phyloP scores from a whole-genome alignment of 2,797 vertebrate species.

The Coranthus polyacanthus region DNA sequence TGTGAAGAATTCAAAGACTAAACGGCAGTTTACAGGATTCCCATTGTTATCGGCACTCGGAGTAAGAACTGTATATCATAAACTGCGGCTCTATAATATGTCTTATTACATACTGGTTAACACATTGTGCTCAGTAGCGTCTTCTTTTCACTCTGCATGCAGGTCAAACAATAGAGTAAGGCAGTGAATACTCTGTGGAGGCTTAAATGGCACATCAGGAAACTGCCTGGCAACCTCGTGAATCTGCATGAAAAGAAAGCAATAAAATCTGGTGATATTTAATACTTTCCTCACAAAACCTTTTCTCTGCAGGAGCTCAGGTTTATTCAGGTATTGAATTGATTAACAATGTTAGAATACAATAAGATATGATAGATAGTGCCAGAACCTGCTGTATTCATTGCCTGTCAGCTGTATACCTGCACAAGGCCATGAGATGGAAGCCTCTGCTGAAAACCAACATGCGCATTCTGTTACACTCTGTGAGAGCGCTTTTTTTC shows the following conservation, averaged over 20 bases:
- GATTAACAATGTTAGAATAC: conserved; percentile 72
- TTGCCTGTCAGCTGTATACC: conserved; percentile 40
- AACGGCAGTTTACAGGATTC: background rate
- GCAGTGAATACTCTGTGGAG: conserved; percentile 29
- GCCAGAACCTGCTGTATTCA: conserved; percentile 49
- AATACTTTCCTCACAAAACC: conserved; percentile 68
- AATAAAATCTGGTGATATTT: conserved; percentile 75
- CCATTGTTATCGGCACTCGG: too few relatives aligned
- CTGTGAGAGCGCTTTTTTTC: too few relatives aligned
- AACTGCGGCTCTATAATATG: too few relatives aligned
- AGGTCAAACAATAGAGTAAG: conserved; percentile 34
- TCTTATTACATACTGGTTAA: conserved; percentile 24
- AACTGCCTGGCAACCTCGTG: conserved; percentile 48
- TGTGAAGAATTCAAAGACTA: background rate
- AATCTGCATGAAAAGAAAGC: conserved; percentile 63
- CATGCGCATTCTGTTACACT: conserved; percentile 26
- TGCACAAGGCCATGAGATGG: conserved; percentile 37
- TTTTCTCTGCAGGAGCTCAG: conserved; percentile 61
- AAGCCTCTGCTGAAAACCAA: conserved; percentile 20
- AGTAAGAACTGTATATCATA: too few relatives aligned
- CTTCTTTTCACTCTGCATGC: conserved; percentile 33
- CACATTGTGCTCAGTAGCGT: conserved; percentile 23
- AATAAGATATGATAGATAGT: conserved; percentile 66
- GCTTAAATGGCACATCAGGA: conserved; percentile 60
- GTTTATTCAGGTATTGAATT: conserved; percentile 69